phyloP scores from a whole-genome alignment of 35 echinoderm and acorn worm genomes.

The Ophiothrix spiculata region DNA sequence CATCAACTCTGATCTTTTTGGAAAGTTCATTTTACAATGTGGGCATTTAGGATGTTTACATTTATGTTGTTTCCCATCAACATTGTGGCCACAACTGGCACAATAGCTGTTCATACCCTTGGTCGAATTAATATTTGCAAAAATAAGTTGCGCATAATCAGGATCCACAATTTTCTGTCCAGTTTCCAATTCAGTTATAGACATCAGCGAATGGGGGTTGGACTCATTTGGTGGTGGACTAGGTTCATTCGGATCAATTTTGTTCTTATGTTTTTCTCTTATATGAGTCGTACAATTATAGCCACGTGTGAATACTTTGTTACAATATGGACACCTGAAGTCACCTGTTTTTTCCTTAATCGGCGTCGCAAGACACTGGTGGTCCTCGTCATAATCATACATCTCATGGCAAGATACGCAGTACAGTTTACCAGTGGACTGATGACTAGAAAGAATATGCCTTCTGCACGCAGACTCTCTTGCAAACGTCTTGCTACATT shows the following conservation, averaged over 20 bases:
- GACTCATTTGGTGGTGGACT: neutral
- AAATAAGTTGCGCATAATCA: neutral
- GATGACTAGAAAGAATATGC: neutral
- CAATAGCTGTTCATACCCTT: neutral
- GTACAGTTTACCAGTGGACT: neutral
- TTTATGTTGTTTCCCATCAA: neutral
- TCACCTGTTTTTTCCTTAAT: neutral
- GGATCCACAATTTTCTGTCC: neutral
- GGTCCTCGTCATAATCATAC: neutral
- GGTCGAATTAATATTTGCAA: too few relatives aligned
- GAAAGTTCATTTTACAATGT: neutral
- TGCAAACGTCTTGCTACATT: neutral
- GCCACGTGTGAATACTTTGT: neutral
- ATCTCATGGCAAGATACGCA: neutral
- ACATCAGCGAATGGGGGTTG: neutral
- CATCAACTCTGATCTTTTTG: neutral
- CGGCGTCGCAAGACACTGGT: neutral
- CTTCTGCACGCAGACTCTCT: neutral
- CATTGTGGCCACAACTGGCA: neutral
- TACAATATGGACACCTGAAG: neutral
- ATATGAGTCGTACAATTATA: neutral
- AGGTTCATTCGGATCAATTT: neutral
- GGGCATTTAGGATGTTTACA: neutral
- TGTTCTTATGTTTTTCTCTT: neutral
- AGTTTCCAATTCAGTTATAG: neutral